A percentile compares a stretch with the other conserved stretches of the same genome.
Conservation (phyloP, 2,797 vertebrate genomes). For the Propithecus perrieri region DNA sequence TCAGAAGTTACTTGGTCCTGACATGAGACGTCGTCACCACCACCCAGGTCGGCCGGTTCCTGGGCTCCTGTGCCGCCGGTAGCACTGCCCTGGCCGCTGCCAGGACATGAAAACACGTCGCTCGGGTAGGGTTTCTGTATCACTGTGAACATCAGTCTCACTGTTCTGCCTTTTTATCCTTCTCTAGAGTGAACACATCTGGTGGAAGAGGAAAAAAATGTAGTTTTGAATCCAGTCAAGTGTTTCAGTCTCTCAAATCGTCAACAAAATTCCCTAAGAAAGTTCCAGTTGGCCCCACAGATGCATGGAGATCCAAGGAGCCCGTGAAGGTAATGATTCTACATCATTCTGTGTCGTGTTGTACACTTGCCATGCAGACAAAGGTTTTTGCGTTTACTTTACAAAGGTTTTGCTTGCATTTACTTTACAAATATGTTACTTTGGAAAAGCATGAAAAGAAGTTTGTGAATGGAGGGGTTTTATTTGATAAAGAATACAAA, state of each 20-base stretch:
- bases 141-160: neutral
- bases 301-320: slow-evolving; percentile 51
- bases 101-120: no score
- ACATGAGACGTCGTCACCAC: fast-evolving
- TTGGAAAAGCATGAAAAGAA: neutral
- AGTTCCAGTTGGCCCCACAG: neutral
- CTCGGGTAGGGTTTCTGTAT: fast-evolving
- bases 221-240: slow-evolving; percentile 50
- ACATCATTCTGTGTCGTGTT: fast-evolving
- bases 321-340: slow-evolving; percentile 56
- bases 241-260: neutral
- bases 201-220: slow-evolving; percentile 58
- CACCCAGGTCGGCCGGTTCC: fast-evolving
- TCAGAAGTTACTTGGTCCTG: neutral
- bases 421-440: neutral
- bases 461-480: neutral
- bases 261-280: neutral
- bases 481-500: neutral
- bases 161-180: slow-evolving; percentile 1
- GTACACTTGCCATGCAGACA: neutral
- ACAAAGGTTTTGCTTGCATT: fast-evolving
- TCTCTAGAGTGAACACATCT: slow-evolving; percentile 54
- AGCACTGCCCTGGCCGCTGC: neutral
- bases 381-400: neutral
- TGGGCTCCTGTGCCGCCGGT: fast-evolving